Evolutionary conservation across 2,888 invertebrate genomes (phyloP).

Genomic region (Ophion slaviceki): DNA sequence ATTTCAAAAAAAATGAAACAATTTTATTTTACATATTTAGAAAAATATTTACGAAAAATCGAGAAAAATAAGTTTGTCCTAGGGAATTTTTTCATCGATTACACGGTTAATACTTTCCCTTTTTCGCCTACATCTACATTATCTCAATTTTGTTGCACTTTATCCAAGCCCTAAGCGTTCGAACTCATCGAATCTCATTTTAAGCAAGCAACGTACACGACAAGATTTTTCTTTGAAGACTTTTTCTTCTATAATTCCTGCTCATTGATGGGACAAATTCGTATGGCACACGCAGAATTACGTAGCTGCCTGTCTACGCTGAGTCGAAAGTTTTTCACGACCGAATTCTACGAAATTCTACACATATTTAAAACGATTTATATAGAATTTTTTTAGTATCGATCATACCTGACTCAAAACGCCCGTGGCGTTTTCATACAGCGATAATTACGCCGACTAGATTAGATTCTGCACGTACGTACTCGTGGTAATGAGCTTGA

Average conservation of each 20-base stretch:
- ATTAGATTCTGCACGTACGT: slow-evolving; percentile 65
- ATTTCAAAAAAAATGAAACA: not conserved
- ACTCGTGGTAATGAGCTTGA: slow-evolving; percentile 1
- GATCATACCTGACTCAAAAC: slow-evolving; percentile 71
- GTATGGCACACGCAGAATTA: slow-evolving; percentile 52
- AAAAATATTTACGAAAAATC: not conserved
- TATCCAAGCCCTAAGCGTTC: not conserved
- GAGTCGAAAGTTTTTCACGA: slow-evolving; percentile 26
- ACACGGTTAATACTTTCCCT: not conserved
- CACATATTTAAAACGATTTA: slow-evolving; percentile 27
- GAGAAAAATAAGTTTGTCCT: not conserved
- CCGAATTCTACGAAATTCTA: slow-evolving; percentile 33
- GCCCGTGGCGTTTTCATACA: slow-evolving; percentile 65
- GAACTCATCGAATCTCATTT: not conserved
- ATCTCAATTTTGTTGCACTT: not conserved
- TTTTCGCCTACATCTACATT: not conserved
- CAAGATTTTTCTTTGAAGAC: not conserved
- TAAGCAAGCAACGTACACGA: not conserved
- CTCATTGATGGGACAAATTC: slow-evolving; percentile 29
- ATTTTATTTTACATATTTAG: not conserved
- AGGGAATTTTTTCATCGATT: not conserved
- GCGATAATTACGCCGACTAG: slow-evolving; percentile 73
- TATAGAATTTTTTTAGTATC: slow-evolving; percentile 45
- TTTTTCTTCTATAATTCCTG: slow-evolving; percentile 10
- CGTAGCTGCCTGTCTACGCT: not conserved